Evolutionary conservation across 2,113 vertebrate genomes (phyloP), one percentile per base, ranked within the genome.

Genomic region (Atherinomorus stipes): DNA sequence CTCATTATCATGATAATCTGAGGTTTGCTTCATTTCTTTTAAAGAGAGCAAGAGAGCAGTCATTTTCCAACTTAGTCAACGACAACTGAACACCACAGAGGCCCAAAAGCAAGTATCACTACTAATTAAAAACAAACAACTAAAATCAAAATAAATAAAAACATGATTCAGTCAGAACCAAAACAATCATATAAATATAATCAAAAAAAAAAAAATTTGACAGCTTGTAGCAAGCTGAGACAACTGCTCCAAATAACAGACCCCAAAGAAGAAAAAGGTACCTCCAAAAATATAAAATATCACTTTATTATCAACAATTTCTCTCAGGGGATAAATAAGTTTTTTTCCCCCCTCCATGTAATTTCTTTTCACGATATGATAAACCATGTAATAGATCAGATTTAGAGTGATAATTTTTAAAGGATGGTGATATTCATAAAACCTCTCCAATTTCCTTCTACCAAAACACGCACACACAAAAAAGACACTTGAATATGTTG

Each of bases 1-100:
- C 71, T 80, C 58, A 83, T 88, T 90, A 83, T 84, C 84, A 86
- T 87, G 70, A 70, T 85, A 86, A 89, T 84, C 72, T 77, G 70
- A 79, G 67, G 64, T 81, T 78, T 61, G 42, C 67, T 49, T 76
- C 25, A 42, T 45, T 65, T 62, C 23, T 37, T 50, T 57, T 45
- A 18, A 8, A 57, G 68, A 83, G 79, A n/a, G 72, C 78, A 42
- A 15, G 21, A 64, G 71, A 85, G 73, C 75, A 80, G 64, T 76
- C 65, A 76, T 58, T 62, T 83, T 73, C 64, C 38, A 77, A 83
- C 74, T 83, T 59, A 26, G 53, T 56, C 47, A 64, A 56, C 31
- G 56, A 54, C 16, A 23, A 54, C 16, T 11, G 45, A 83, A 83
- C 37, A 60, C 47, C 70, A 16, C 44, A 25, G 6, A 11, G 44